Evolutionary conservation across 2,797 vertebrate species (phyloP).

Genomic region (Chloroceryle inda): DNA sequence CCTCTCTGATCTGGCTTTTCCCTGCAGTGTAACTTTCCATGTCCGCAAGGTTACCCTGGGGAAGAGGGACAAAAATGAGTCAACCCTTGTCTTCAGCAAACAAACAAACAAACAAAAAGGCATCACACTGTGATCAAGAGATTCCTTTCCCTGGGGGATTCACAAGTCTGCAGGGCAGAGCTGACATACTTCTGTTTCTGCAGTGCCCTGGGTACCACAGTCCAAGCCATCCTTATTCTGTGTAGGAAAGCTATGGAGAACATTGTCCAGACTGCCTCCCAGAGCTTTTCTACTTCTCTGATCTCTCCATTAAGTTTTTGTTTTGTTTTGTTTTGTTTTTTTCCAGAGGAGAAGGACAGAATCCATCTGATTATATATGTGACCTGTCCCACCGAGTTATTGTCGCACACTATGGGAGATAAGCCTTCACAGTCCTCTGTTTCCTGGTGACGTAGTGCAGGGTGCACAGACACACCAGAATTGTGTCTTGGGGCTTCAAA

Average conservation of each 20-base stretch:
- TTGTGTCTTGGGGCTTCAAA: slow-evolving; percentile 64
- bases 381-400: slow-evolving; percentile 46
- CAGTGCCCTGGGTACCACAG: neutral
- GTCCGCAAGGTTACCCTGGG: neutral
- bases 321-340: neutral
- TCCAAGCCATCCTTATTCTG: neutral
- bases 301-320: neutral
- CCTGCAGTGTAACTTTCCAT: neutral
- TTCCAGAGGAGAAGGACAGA: neutral
- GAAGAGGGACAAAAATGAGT: neutral
- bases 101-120: neutral
- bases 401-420: neutral
- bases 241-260: neutral
- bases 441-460: slow-evolving; percentile 11
- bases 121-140: neutral
- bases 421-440: slow-evolving; percentile 1
- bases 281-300: neutral
- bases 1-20: neutral
- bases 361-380: neutral
- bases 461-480: slow-evolving; percentile 15
- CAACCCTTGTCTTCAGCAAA: neutral
- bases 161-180: neutral
- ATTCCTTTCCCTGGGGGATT: neutral
- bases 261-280: neutral
- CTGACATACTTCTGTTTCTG: neutral